Evolutionary conservation across 2,797 vertebrate genomes (phyloP), one percentile per base, ranked within the genome.

Genomic region (Eulemur rubriventer): DNA sequence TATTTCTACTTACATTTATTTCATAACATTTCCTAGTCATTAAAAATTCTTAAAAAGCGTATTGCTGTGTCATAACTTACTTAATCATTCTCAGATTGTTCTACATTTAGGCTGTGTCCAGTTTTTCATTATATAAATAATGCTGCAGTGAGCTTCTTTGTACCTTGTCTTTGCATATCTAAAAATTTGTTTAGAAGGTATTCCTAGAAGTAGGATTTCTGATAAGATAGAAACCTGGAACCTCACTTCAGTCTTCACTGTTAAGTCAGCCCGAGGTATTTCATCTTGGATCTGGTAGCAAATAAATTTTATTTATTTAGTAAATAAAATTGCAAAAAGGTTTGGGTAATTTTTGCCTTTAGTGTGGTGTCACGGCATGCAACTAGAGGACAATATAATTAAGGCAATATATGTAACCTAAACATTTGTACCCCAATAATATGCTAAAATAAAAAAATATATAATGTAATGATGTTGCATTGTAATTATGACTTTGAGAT

Each of bases 1-100:
- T 76, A 95, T 97, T 93, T 95, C 75, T 63, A 63, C 59, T 67
- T 46, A 73, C 2, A 2, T 69, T 93, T 52, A 38, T 94, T 84
- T 95, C 65, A 30, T 38, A 95, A 55, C 38, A 48, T 86, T 90
- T 46, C 7, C 50, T 86, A 33, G 18, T 82, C 48, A 73, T 76
- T 88, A 92, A 90, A 57, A 70, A 75, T 80, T 84, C 48, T 90
- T 83, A 43, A 69, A 17, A 96, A 96, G 38, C 43, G 6, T 75
- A 75, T 63, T 89, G 2, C 52, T 65, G 13, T 33, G 7, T 73
- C 69, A 12, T 38, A n/a, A 81, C 12, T 52, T 55, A 73, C 55
- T 91, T 92, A 67, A 82, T 95, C 65, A 26, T 79, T 85, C 30
- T 75, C 69, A 90, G 35, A 78, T 72, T 46, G 28, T 59, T 89